phyloP scores from a whole-genome alignment of 2,113 vertebrate species.

The Centrocercus urophasianus region DNA sequence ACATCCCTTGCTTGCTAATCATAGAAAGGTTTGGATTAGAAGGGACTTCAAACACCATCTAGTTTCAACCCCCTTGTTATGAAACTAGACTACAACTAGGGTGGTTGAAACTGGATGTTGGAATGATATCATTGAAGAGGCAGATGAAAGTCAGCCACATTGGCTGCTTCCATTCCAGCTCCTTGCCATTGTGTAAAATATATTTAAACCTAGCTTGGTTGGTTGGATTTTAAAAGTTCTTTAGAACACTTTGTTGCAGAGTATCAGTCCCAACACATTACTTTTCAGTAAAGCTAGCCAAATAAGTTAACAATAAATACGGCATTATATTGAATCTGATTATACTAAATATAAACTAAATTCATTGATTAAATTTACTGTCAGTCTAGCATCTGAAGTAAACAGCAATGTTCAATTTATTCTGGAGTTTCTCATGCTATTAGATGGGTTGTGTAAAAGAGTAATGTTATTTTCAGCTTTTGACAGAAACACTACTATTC shows the following conservation, averaged over 20 bases:
- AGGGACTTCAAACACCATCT: too few species aligned
- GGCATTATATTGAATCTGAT: neutral
- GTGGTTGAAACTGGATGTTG: too few species aligned
- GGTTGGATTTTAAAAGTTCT: neutral
- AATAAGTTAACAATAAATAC: neutral
- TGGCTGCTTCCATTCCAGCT: neutral
- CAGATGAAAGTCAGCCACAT: neutral
- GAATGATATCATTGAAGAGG: neutral
- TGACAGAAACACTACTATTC: neutral
- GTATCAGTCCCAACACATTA: fast-evolving
- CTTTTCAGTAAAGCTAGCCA: neutral
- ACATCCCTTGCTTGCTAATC: neutral
- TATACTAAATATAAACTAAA: neutral
- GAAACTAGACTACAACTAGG: too few species aligned
- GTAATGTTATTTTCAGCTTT: neutral
- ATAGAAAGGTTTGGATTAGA: too few species aligned
- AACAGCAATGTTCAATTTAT: neutral
- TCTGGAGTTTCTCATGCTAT: neutral
- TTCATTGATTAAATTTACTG: neutral
- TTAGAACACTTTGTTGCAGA: neutral
- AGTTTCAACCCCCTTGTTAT: too few species aligned
- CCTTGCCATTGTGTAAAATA: fast-evolving
- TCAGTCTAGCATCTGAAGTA: neutral
- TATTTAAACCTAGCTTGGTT: neutral
- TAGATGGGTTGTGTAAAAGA: neutral